Percentiles rank a stretch among this genome's conserved stretches.
Conservation (phyloP, 35 echinoderm and acorn worm genomes). For the Amphiura filiformis region DNA sequence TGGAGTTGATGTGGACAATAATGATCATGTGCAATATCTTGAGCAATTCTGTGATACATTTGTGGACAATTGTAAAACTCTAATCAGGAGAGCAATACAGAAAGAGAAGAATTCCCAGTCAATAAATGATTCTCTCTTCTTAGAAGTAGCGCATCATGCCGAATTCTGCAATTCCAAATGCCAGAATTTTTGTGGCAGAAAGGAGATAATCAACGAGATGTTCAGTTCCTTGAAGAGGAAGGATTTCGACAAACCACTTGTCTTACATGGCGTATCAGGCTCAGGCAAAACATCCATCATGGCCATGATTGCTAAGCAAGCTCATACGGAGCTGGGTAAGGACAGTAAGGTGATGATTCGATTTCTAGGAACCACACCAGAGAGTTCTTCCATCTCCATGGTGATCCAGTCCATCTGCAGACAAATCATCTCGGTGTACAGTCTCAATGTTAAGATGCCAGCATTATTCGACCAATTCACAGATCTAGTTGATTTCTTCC, state of each 20-base stretch:
- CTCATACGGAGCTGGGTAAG: slow-evolving; percentile 28
- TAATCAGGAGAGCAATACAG: slow-evolving; percentile 35
- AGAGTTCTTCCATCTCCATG: slow-evolving; percentile 80
- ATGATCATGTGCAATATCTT: slow-evolving; percentile 66
- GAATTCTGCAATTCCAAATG: slow-evolving; percentile 89
- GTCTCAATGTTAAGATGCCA: slow-evolving; percentile 28
- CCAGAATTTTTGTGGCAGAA: slow-evolving; percentile 70
- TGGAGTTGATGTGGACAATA: slow-evolving; percentile 41
- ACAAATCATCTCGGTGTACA: slow-evolving; percentile 74
- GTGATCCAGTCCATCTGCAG: background rate
- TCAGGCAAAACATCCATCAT: slow-evolving; percentile 97
- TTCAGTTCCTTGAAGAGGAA: slow-evolving; percentile 39
- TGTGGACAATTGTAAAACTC: slow-evolving; percentile 53
- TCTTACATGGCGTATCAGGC: slow-evolving; percentile 74
- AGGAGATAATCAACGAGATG: slow-evolving; percentile 62
- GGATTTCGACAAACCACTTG: slow-evolving; percentile 30
- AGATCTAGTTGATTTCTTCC: slow-evolving; percentile 69
- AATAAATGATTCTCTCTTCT: slow-evolving; percentile 39
- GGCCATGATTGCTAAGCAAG: slow-evolving; percentile 72
- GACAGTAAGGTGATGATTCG: slow-evolving; percentile 52
- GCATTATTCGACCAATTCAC: slow-evolving; percentile 62
- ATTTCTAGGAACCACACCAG: slow-evolving; percentile 83
- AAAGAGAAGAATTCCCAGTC: slow-evolving; percentile 16
- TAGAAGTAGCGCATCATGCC: slow-evolving; percentile 75
- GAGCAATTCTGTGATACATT: slow-evolving; percentile 60